A percentile compares a stretch with the other conserved stretches of the same genome.
Evolutionary conservation across 2,113 vertebrate species (phyloP).

Genomic region (Grus americana): DNA sequence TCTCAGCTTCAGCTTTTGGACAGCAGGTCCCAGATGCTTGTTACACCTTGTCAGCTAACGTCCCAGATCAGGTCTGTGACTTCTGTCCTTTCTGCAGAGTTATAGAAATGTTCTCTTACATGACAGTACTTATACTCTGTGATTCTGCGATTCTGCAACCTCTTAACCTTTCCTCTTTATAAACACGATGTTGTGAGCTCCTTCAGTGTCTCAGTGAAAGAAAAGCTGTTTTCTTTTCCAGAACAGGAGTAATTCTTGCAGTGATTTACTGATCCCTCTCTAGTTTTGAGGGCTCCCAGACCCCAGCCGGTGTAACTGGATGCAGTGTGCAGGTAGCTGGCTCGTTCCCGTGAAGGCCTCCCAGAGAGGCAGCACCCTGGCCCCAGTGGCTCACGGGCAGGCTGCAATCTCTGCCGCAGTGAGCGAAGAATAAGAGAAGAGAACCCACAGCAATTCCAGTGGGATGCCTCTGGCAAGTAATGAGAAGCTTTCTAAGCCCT

Average conservation of each 20-base stretch:
- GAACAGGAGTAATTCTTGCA: not conserved
- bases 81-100: not conserved
- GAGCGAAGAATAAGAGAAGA: not conserved
- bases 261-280: not conserved
- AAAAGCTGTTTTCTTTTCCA: not conserved
- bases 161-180: not conserved
- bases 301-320: not conserved
- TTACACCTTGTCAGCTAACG: not conserved
- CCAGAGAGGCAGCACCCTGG: not conserved
- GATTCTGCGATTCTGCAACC: not conserved
- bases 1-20: not conserved
- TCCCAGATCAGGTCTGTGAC: not conserved
- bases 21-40: accelerated
- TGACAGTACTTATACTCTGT: not conserved
- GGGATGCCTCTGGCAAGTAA: not conserved
- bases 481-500: not conserved
- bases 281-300: not conserved
- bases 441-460: accelerated
- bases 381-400: accelerated
- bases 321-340: not conserved
- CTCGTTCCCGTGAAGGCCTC: not conserved
- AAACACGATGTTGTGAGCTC: not conserved
- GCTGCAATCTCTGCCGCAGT: not conserved
- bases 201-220: not conserved
- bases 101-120: not conserved